Conservation (phyloP, 2,113 vertebrate species). For the Pedetes capensis region DNA sequence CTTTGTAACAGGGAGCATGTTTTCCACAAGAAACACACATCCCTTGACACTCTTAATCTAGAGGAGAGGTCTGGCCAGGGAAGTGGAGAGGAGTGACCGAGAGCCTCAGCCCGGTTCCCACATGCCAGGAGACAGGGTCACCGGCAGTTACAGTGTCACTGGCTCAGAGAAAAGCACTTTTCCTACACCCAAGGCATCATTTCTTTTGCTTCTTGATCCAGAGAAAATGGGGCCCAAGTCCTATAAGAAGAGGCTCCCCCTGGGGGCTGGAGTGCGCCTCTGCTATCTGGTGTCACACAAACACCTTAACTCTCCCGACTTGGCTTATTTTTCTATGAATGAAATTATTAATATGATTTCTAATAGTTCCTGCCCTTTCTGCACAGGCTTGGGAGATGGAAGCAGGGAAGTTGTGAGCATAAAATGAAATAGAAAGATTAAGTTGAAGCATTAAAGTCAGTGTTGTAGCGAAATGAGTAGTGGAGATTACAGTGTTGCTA, state of each 20-base stretch:
- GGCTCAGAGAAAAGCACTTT: not conserved
- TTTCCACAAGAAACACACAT: not conserved
- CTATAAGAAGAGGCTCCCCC: not conserved
- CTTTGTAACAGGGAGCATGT: not conserved
- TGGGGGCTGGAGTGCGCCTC: not conserved
- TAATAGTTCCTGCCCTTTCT: not conserved
- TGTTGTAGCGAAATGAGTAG: not conserved
- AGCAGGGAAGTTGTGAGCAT: not conserved
- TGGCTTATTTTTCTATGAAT: not conserved
- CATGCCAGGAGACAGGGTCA: not conserved
- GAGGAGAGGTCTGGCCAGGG: not conserved
- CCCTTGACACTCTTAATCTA: not conserved
- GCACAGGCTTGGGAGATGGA: not conserved
- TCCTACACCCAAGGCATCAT: not conserved
- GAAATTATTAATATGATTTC: not conserved
- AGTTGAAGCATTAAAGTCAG: not conserved
- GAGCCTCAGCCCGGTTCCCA: not conserved
- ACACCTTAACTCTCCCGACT: not conserved
- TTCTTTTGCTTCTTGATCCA: not conserved
- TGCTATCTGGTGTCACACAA: not conserved
- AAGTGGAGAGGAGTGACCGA: rapidly evolving
- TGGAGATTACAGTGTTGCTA: not conserved
- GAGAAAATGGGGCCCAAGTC: not conserved
- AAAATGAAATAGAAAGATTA: not conserved
- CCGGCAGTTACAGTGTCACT: rapidly evolving